Base-by-base conservation (phyloP, 2,113 vertebrate species). In the Oreocharis arfaki region DNA sequence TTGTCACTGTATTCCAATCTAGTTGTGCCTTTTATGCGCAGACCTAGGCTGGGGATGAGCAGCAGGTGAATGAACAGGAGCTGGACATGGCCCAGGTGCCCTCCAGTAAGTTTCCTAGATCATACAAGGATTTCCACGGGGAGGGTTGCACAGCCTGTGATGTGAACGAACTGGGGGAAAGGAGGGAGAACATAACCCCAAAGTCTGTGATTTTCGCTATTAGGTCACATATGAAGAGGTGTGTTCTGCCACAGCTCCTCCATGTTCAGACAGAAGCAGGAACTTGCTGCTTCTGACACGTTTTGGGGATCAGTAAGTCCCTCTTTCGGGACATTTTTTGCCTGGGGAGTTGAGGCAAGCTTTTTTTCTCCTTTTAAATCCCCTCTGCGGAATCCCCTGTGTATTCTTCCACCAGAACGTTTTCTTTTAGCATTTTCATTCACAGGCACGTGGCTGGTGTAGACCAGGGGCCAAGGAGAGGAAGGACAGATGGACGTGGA, bases 51-150 rank as follows among this genome's bases (percentile, higher is more conserved):
- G 65, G 42, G 59, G 28, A 28, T 53, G 28, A 8, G 35, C 16
- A n/a, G 44, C 21, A 23, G 32, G 13, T 22, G 35, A 44, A 13
- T 1, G 4, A 39, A 26, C 53, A 67, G 33, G 44, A 52, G 28
- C 23, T 26, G 24, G 14, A 13, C 0, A 1, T 13, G 41, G 71
- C 7, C 52, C 19, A 55, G 17, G 30, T 46, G 37, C 27, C 18
- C 18, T 53, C n/a, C 7, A 9, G 52, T 15, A 28, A 2, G 1
- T 52, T 20, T 46, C 7, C 3, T 10, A 41, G 67, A 14, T 33
- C 14, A 6, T 4, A 1, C 8, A 33, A 37, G 23, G 44, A 22
- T 49, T 74, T 64, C 44, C 32, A 5, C 0, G 0, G 17, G 39
- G 14, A 64, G 12, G 11, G 24, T 26, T 60, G 4, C 47, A 21